Evolutionary conservation across 2,797 vertebrate genomes (phyloP), one percentile per base, ranked within the genome.

Genomic region (Lagorchestes hirsutus): DNA sequence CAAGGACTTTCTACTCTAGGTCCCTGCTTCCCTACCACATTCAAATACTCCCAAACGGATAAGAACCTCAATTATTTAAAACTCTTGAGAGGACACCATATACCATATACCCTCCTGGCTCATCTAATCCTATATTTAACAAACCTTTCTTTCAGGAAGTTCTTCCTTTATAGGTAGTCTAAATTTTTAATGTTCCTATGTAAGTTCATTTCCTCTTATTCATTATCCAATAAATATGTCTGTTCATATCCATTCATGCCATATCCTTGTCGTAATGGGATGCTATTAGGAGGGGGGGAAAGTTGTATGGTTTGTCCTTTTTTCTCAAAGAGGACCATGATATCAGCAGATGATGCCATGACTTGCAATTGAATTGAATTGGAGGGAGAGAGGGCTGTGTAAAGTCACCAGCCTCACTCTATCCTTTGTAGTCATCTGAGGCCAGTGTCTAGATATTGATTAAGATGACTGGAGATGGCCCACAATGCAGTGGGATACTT

Each of bases 161-260:
- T 52, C 55, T n/a, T 87, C 67, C 90, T 94, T 82, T 82, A 40
- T 46, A 40, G 57, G 90, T 58, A 96, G 52, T 54, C 40, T 54
- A 62, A 95, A 94, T 94, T 91, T 93, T 91, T 74, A 96, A 92
- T 92, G 57, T 9, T 5, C 67, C 54, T 28, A 2, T 92, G 28
- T n/a, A 31, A 95, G 27, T 92, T 97, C 92, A 94, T 94, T 95
- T 31, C 74, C 74, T 50, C 74, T 82, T 82, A 87, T 50, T 87
- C 74, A 50, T 95, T 52, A n/a, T 14, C 1, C 34, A 13, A 55
- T 93, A 58, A 74, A 54, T 55, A 91, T 50, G 74, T 96, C 56
- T 55, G 0, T 92, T 94, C 50, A 54, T 1, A 59, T 29, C 56
- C 8, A 1, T 91, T n/a, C 91, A 90, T 94, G 24, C 46, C 24